These are phyloP conservation scores for Thryonomys swinderianus DNA, from an alignment of 2,113 vertebrate genomes.

Conservation along the genomic window DNA sequence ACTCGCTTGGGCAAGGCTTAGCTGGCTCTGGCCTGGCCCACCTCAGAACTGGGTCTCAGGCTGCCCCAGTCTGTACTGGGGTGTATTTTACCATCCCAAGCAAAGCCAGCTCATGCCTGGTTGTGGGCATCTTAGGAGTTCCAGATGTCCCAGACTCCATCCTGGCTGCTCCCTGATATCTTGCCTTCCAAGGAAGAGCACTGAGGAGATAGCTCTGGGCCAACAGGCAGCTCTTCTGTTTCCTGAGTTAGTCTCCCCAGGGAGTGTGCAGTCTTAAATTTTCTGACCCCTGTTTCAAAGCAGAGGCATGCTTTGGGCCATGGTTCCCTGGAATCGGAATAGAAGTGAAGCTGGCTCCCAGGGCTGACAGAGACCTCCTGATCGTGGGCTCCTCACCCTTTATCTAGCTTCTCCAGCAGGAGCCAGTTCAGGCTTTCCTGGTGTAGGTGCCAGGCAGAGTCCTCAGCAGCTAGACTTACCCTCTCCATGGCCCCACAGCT, in stretches of 20 bases:
- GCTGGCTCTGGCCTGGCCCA: background rate
- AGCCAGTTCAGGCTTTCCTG: background rate
- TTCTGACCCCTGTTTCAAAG: background rate
- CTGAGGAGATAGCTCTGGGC: background rate
- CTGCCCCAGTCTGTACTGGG: background rate
- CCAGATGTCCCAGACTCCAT: background rate
- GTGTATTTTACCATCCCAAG: background rate
- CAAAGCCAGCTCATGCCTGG: slow-evolving; percentile 1
- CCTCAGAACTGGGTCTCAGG: background rate
- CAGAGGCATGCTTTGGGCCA: background rate
- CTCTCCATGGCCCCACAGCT: background rate
- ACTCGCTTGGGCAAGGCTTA: background rate
- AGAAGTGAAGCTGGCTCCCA: background rate
- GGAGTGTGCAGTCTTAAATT: background rate
- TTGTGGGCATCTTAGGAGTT: background rate
- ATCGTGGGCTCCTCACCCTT: background rate
- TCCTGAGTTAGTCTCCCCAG: background rate
- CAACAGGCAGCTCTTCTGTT: background rate
- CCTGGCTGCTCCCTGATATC: background rate
- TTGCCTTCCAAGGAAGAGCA: background rate
- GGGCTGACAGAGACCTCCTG: background rate
- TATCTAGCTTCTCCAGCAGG: background rate
- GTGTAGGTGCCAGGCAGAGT: background rate
- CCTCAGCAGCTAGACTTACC: background rate
- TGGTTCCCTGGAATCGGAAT: background rate